These are phyloP conservation scores for Drosophila paracracens DNA, from an alignment of 2,888 invertebrate genomes.

Conservation along the genomic window DNA sequence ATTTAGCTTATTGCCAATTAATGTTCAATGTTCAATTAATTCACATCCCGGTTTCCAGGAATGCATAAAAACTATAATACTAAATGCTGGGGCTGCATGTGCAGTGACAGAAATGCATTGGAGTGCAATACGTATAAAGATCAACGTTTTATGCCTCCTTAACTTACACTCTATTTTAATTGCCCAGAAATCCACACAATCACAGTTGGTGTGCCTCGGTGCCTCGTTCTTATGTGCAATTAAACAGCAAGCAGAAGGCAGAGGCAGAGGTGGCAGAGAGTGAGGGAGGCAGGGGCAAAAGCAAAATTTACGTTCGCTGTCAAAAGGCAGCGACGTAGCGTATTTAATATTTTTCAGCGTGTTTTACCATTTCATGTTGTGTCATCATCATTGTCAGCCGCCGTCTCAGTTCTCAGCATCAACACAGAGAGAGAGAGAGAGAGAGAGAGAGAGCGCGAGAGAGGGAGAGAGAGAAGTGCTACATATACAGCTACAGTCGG, in stretches of 20 bases:
- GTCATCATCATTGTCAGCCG: conserved; percentile 80
- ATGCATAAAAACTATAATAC: conserved; percentile 49
- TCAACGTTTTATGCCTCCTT: conserved; percentile 81
- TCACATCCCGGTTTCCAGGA: conserved; percentile 39
- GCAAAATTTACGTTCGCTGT: conserved; percentile 84
- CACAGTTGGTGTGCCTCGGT: conserved; percentile 47
- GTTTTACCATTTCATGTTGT: conserved; percentile 84
- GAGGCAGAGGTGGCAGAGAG: neutral
- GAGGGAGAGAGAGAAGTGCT: neutral
- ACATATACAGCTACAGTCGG: conserved; percentile 44
- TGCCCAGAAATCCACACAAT: conserved; percentile 77
- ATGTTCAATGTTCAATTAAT: neutral
- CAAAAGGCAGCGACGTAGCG: conserved; percentile 82
- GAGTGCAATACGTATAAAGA: conserved; percentile 71
- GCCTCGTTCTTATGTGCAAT: conserved; percentile 70
- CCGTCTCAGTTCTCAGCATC: conserved; percentile 20
- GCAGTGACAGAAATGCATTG: conserved; percentile 45
- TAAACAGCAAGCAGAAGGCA: conserved; percentile 57
- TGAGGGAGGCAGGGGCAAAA: conserved; percentile 55
- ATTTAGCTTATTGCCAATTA: conserved; percentile 8
- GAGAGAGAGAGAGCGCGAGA: neutral
- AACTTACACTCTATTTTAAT: conserved; percentile 83
- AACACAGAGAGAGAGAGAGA: neutral
- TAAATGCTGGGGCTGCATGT: conserved; percentile 13
- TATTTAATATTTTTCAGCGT: conserved; percentile 84